phyloP scores from a whole-genome alignment of 2,113 vertebrate genomes.

The Oreochromis niloticus region DNA sequence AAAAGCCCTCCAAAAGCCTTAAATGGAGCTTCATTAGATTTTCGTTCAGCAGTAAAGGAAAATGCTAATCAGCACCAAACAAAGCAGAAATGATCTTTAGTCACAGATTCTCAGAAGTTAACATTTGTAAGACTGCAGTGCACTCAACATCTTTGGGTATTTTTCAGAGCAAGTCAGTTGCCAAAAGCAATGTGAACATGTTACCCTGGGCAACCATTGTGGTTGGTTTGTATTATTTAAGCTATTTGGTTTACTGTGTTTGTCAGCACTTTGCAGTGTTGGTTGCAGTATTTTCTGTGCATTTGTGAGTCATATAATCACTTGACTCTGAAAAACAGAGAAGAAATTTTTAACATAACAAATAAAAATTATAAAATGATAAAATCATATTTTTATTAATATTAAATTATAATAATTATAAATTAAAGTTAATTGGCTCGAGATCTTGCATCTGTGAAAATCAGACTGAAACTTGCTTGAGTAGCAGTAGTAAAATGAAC shows the following conservation, averaged over 20 bases:
- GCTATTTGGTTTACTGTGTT: not conserved
- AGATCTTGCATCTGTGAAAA: fast-evolving
- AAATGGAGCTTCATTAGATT: not conserved
- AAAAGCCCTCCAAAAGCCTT: not conserved
- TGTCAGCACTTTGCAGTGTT: not conserved
- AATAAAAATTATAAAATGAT: not conserved
- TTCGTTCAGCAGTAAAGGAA: not conserved
- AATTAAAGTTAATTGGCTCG: fast-evolving
- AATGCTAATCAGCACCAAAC: not conserved
- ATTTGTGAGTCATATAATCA: fast-evolving
- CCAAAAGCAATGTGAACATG: not conserved
- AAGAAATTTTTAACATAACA: not conserved
- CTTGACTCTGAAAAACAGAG: not conserved
- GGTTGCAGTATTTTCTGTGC: not conserved
- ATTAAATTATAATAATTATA: not conserved
- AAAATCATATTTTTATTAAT: not conserved
- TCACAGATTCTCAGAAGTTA: not conserved
- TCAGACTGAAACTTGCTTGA: not conserved
- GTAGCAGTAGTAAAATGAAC: not conserved
- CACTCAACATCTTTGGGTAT: not conserved
- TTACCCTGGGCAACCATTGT: fast-evolving
- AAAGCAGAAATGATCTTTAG: not conserved
- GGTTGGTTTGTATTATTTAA: not conserved
- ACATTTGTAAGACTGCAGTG: not conserved
- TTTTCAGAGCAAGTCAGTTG: not conserved